These are phyloP conservation scores for Bungarus multicinctus DNA, from an alignment of 2,113 vertebrate species.

Conservation along the genomic window DNA sequence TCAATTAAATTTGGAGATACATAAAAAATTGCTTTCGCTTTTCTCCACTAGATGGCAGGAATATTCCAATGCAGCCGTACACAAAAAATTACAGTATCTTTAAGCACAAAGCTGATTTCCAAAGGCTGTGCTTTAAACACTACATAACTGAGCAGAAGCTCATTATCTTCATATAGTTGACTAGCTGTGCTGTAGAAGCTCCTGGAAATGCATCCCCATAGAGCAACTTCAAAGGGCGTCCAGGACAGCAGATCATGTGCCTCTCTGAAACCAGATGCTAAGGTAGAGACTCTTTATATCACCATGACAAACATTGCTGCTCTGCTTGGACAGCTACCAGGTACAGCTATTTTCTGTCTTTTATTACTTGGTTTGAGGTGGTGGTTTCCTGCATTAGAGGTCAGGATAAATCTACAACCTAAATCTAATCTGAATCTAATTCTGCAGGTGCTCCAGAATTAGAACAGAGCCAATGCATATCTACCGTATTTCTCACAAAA, in stretches of 20 bases:
- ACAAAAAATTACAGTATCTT: background rate
- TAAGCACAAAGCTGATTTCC: background rate
- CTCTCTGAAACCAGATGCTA: background rate
- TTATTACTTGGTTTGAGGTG: background rate
- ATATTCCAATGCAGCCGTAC: background rate
- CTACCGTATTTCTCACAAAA: no score
- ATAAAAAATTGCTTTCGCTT: background rate
- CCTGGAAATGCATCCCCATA: background rate
- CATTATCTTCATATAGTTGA: background rate
- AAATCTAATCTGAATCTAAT: no score
- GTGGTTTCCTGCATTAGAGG: background rate
- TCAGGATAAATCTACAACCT: background rate
- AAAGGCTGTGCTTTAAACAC: background rate
- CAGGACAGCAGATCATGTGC: background rate
- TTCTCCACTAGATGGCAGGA: constrained; percentile 3
- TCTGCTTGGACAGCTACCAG: background rate
- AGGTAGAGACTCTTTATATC: background rate
- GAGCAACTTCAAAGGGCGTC: background rate
- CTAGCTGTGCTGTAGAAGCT: background rate
- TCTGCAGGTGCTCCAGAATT: background rate
- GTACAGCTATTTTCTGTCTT: background rate
- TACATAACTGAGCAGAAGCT: background rate
- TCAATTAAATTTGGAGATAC: background rate
- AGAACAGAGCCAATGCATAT: background rate
- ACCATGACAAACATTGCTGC: background rate